Percentiles rank a stretch among this genome's conserved stretches.
phyloP scores from a whole-genome alignment of 1,140 invertebrate species.

The Apis dorsata region DNA sequence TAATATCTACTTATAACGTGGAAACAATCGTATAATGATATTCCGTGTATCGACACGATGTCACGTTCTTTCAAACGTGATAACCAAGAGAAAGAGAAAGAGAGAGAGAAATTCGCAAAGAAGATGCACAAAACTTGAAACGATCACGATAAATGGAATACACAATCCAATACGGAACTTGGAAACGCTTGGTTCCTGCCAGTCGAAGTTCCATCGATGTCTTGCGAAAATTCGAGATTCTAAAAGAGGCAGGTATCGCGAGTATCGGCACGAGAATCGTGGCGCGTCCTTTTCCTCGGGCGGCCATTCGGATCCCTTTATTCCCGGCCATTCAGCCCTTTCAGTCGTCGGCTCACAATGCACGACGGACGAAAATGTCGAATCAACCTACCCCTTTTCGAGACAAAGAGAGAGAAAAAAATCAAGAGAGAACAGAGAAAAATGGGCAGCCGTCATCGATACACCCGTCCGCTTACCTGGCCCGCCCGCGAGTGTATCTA shows the following conservation, averaged over 20 bases:
- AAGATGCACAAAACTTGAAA: no score
- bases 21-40: background rate
- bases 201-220: background rate
- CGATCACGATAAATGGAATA: no score
- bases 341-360: conserved; percentile 28
- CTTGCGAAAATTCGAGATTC: background rate
- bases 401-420: background rate
- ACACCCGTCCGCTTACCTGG: conserved; percentile 49
- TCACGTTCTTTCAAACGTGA: no score
- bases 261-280: conserved; percentile 23
- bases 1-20: background rate
- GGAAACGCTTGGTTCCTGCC: no score
- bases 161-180: no score
- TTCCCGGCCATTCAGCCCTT: conserved; percentile 26
- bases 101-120: no score
- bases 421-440: conserved; percentile 40
- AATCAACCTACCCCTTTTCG: conserved; percentile 37
- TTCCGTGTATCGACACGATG: no score
- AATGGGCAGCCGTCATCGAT: conserved; percentile 50
- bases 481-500: conserved; percentile 21
- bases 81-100: no score
- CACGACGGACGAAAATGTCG: conserved; percentile 49
- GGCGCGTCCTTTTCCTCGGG: conserved; percentile 32
- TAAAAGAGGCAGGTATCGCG: background rate
- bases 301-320: conserved; percentile 20